phyloP scores from a whole-genome alignment of 2,113 vertebrate species.

The Muntiacus muntjak region DNA sequence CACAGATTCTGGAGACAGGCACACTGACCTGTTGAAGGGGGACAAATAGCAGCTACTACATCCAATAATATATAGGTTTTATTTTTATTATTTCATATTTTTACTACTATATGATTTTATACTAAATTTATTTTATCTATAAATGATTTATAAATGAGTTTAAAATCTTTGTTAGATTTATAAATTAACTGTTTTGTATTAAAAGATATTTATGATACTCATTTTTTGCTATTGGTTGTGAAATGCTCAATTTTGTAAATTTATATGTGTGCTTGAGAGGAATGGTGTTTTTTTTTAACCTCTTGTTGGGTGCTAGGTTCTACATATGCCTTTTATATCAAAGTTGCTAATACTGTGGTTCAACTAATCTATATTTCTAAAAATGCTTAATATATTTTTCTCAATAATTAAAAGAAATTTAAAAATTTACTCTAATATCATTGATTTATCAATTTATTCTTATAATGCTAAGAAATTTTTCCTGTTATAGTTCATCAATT shows the following conservation, averaged over 20 bases:
- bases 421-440: neutral
- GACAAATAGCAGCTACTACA: neutral
- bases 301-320: neutral
- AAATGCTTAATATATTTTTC: neutral
- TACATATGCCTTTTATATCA: neutral
- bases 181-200: neutral
- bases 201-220: neutral
- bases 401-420: neutral
- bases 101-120: neutral
- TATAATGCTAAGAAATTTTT: neutral
- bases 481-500: neutral
- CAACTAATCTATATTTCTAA: neutral
- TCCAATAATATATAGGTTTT: neutral
- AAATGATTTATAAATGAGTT: neutral
- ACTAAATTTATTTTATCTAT: neutral
- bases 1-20: neutral
- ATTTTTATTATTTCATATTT: constrained; percentile 29
- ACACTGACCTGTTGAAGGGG: neutral
- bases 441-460: neutral
- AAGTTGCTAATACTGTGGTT: neutral
- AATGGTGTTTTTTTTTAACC: neutral
- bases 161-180: neutral
- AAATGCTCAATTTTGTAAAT: neutral
- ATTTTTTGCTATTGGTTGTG: neutral
- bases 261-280: neutral